Base-by-base conservation (phyloP, 1,140 invertebrate genomes). In the Ceratina calcarata region DNA sequence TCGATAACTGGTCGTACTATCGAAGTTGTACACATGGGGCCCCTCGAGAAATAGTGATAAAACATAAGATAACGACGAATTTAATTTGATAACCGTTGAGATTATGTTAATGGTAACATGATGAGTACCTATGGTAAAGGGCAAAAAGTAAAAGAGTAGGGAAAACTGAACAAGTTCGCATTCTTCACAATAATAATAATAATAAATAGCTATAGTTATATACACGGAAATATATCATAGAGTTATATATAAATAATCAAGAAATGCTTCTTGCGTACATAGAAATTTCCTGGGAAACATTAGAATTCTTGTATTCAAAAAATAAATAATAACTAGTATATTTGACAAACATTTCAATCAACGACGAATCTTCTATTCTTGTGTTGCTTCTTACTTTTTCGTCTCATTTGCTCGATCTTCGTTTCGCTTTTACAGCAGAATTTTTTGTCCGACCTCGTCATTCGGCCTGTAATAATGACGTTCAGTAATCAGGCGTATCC, bases 401-500 rank as follows among this genome's bases (percentile, higher is more conserved):
- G 27, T 4, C 27, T 51, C n/a, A 49, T 20, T 66, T 53, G 65
- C 18, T 27, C n/a, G 32, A 57, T 24, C 61, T 18, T 53, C 24
- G 60, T 62, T 13, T 45, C 51, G n/a, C 66, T 18, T 27, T 27
- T 16, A 1, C 1, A 6, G 12, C 49, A 49, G 22, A 55, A 20
- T 0, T 6, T 66, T 10, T 24, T 57, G 20, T 64, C 27, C 24
- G 6, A 0, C 16, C 66, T 65, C 37, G 32, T 20, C 22, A 22
- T 27, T 57, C 13, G 22, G 61, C 37, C 65, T 53, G 83, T 91
- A 91, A 91, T 91, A 89, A 92, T 84, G 84, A 87, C 83, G 85
- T 89, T 88, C 82, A 69, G 84, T 89, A 91, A 91, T 92, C 90
- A 89, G 86, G 86, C 86, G 80, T 76, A 86, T 88, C 83, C 78